A percentile compares a stretch with the other conserved stretches of the same genome.
These are phyloP conservation scores for Podocnemis expansa DNA, from an alignment of 2,113 vertebrate genomes.

Conservation along the genomic window DNA sequence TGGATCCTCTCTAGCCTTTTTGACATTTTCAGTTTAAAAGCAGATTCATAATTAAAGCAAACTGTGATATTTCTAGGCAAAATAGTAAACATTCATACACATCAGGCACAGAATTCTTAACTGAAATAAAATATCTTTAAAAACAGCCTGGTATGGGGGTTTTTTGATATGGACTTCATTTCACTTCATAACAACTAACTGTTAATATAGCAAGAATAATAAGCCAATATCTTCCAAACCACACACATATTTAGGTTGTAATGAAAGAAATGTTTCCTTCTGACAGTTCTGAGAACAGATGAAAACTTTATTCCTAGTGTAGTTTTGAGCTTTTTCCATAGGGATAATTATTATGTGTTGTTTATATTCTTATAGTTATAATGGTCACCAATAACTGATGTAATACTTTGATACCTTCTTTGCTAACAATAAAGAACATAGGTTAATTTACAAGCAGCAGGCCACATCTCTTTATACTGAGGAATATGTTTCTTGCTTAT, in stretches of 20 bases:
- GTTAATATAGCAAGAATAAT: slow-evolving; percentile 40
- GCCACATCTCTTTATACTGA: not conserved
- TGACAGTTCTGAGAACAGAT: slow-evolving; percentile 56
- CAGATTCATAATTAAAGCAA: not conserved
- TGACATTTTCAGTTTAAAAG: not conserved
- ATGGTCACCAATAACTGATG: not conserved
- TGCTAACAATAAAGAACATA: not conserved
- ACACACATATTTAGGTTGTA: slow-evolving; percentile 46
- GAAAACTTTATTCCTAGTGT: not conserved
- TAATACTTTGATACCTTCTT: not conserved
- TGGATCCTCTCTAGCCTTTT: not conserved
- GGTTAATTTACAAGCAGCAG: not conserved
- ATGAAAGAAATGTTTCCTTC: slow-evolving; percentile 21
- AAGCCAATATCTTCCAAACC: slow-evolving; percentile 50
- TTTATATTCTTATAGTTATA: not conserved
- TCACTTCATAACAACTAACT: slow-evolving; percentile 11
- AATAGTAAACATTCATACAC: not conserved
- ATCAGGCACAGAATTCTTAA: not conserved
- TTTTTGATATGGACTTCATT: not conserved
- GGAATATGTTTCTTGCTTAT: not conserved
- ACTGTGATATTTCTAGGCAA: not conserved
- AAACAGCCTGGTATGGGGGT: not conserved
- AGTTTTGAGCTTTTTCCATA: not conserved
- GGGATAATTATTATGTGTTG: not conserved
- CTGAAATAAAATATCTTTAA: not conserved